Percentiles rank a stretch among this genome's conserved stretches.
Evolutionary conservation across 2,888 invertebrate species (phyloP).

Genomic region (Pseudococcus longispinus): DNA sequence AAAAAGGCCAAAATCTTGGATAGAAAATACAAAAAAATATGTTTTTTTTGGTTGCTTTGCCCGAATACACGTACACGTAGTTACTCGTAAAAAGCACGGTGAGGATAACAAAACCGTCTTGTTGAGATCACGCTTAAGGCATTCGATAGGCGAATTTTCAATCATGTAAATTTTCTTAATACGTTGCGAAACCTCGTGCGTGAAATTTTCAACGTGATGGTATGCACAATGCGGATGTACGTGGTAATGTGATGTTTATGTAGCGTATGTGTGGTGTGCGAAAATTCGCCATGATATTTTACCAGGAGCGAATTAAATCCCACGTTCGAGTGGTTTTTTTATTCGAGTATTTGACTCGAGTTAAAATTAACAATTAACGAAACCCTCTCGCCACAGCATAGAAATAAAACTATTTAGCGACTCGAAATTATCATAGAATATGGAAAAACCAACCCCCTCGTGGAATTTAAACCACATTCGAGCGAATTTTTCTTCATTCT

Average conservation of each 20-base stretch:
- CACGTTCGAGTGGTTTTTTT: neutral
- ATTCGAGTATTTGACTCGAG: neutral
- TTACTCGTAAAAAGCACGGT: neutral
- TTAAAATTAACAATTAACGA: neutral
- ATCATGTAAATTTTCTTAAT: slow-evolving; percentile 25
- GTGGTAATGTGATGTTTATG: neutral
- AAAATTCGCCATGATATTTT: neutral
- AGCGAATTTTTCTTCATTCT: neutral
- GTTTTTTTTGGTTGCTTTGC: neutral
- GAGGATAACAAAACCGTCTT: neutral
- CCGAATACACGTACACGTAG: neutral
- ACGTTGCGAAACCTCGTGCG: neutral
- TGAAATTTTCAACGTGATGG: neutral
- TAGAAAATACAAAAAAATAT: neutral
- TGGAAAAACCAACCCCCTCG: neutral
- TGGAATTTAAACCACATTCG: neutral
- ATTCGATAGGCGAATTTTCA: slow-evolving; percentile 9
- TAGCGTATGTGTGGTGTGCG: neutral
- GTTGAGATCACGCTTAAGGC: neutral
- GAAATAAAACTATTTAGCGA: neutral
- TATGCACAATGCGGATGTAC: neutral
- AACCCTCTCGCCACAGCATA: neutral
- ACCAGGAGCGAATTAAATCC: neutral
- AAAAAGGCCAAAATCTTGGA: neutral
- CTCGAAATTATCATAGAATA: neutral